Percentiles rank a stretch among this genome's conserved stretches.
phyloP scores from a whole-genome alignment of 2,797 vertebrate species.

The Harpagifer antarcticus region DNA sequence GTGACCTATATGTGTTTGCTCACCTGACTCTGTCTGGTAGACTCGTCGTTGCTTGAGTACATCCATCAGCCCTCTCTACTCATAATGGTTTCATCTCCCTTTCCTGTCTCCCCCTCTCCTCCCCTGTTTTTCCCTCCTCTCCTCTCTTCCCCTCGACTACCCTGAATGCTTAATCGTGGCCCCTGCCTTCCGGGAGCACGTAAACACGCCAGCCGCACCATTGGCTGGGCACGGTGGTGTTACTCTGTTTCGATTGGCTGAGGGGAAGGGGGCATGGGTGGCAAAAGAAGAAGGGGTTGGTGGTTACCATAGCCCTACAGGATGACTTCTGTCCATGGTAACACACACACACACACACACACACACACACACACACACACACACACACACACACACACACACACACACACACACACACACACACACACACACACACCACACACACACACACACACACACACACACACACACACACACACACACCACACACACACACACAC shows the following conservation, averaged over 20 bases:
- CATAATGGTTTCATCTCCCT: conserved; percentile 72
- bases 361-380: conserved; percentile 10
- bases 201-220: conserved; percentile 74
- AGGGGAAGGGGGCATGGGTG: conserved; percentile 61
- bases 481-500: too few relatives aligned
- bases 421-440: conserved; percentile 30
- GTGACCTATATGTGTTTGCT: conserved; percentile 43
- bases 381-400: background rate
- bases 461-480: too few relatives aligned
- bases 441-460: background rate
- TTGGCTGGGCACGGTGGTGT: conserved; percentile 69
- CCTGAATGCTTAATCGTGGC: conserved; percentile 82
- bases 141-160: conserved; percentile 76
- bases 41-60: conserved; percentile 57
- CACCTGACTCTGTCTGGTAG: conserved; percentile 65
- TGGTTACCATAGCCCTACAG: conserved; percentile 75
- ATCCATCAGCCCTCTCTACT: conserved; percentile 71
- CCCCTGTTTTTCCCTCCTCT: conserved; percentile 20
- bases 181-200: conserved; percentile 75
- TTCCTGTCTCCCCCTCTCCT: conserved; percentile 42
- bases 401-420: conserved; percentile 5
- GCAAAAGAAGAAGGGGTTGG: conserved; percentile 63
- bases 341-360: conserved; percentile 27
- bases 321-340: conserved; percentile 65
- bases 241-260: conserved; percentile 66